phyloP scores from a whole-genome alignment of 2,888 invertebrate species.

The Globia sparganii region DNA sequence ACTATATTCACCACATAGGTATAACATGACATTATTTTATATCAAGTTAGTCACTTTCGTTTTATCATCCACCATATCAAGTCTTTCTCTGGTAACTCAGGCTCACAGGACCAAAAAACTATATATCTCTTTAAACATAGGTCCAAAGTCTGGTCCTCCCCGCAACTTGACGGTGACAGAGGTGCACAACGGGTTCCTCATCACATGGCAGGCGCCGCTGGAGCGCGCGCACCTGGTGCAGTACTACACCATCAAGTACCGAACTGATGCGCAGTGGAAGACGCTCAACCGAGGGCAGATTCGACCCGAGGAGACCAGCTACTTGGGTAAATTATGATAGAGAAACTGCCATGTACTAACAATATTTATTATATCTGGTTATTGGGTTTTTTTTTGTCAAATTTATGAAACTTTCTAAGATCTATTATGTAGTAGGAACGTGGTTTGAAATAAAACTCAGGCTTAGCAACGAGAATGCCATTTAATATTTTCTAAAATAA shows the following conservation, averaged over 20 bases:
- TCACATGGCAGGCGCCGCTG: constrained; percentile 96
- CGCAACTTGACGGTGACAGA: constrained; percentile 97
- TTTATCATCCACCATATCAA: constrained; percentile 1
- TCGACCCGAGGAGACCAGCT: constrained; percentile 96
- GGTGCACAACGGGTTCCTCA: constrained; percentile 96
- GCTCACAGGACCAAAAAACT: constrained; percentile 6
- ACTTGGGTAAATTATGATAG: constrained; percentile 91
- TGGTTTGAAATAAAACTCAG: constrained; percentile 9
- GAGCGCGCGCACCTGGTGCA: constrained; percentile 95
- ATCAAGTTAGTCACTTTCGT: background rate
- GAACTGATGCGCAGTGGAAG: constrained; percentile 97
- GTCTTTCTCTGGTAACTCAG: background rate
- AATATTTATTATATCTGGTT: background rate
- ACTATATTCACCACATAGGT: background rate
- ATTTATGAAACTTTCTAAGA: background rate
- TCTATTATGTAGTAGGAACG: background rate
- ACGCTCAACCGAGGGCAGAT: constrained; percentile 96
- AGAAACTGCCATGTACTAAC: background rate
- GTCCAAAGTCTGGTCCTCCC: constrained; percentile 97
- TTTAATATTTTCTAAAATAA: constrained; percentile 9
- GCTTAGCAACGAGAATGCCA: background rate
- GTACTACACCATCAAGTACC: constrained; percentile 97
- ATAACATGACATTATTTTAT: background rate
- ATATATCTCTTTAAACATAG: constrained; percentile 84
- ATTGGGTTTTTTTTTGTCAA: no score